Percentiles rank a stretch among this genome's conserved stretches.
Evolutionary conservation across 2,797 vertebrate species (phyloP).

Genomic region (Platalea minor): DNA sequence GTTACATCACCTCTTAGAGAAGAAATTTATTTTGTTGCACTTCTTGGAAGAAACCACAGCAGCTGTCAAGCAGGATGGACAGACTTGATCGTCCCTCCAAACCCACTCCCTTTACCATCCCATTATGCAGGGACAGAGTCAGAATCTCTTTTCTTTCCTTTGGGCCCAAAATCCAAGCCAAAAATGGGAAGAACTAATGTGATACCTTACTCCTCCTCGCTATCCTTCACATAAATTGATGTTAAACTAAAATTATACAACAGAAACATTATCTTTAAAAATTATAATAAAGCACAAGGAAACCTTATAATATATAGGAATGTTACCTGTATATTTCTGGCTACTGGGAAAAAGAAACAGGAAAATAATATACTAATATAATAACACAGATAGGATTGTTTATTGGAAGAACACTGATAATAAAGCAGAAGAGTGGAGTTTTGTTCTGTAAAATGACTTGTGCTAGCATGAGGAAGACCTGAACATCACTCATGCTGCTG

Average conservation of each 20-base stretch:
- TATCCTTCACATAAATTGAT: not conserved
- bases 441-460: not conserved
- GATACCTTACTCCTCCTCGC: not conserved
- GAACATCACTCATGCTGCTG: not conserved
- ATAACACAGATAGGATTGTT: not conserved
- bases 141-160: not conserved
- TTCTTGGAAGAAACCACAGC: not conserved
- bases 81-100: not conserved
- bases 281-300: not conserved
- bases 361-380: constrained; percentile 10
- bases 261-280: not conserved
- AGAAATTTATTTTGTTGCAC: not conserved
- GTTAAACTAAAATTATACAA: not conserved
- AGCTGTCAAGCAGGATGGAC: not conserved
- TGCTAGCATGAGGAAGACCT: not conserved
- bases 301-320: not conserved
- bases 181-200: not conserved
- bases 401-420: not conserved
- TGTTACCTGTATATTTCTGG: not conserved
- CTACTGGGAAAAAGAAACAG: not conserved
- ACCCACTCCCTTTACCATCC: not conserved
- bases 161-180: not conserved
- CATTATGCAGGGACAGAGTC: not conserved
- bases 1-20: not conserved
- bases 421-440: not conserved